phyloP scores from a whole-genome alignment of 2,113 vertebrate species.

The Oxyura jamaicensis region DNA sequence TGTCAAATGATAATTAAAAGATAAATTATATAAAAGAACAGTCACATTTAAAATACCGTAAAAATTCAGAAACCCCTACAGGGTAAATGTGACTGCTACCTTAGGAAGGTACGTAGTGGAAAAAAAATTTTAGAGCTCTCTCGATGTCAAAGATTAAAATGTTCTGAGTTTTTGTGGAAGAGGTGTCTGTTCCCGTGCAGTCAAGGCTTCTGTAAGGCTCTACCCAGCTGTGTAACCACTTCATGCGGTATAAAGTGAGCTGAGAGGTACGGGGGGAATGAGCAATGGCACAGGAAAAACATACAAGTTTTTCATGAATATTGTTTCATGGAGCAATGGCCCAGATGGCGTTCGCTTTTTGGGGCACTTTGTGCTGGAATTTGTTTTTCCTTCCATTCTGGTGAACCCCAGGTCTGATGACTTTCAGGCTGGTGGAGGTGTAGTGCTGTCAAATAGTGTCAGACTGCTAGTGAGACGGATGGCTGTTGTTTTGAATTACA shows the following conservation, averaged over 20 bases:
- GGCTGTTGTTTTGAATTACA: neutral
- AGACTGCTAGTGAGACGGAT: neutral
- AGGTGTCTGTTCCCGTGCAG: rapidly evolving
- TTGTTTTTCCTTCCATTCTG: neutral
- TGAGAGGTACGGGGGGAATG: neutral
- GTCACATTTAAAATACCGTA: neutral
- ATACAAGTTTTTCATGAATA: neutral
- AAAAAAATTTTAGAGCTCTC: neutral
- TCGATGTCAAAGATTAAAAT: neutral
- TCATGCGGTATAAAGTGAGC: neutral
- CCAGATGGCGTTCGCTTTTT: neutral
- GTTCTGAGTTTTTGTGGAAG: neutral
- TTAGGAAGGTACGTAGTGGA: neutral
- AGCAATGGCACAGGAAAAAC: neutral
- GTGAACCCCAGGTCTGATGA: neutral
- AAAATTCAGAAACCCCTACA: neutral
- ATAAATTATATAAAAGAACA: neutral
- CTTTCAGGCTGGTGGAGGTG: neutral
- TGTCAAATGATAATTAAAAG: neutral
- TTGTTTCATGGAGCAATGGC: neutral
- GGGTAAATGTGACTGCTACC: neutral
- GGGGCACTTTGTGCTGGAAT: neutral
- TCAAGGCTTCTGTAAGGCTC: neutral
- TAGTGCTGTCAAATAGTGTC: neutral
- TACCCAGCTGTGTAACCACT: neutral